Percentiles rank a stretch among this genome's conserved stretches.
phyloP scores from a whole-genome alignment of 53 echinoderm and acorn worm species.

The Apostichopus leukothele region DNA sequence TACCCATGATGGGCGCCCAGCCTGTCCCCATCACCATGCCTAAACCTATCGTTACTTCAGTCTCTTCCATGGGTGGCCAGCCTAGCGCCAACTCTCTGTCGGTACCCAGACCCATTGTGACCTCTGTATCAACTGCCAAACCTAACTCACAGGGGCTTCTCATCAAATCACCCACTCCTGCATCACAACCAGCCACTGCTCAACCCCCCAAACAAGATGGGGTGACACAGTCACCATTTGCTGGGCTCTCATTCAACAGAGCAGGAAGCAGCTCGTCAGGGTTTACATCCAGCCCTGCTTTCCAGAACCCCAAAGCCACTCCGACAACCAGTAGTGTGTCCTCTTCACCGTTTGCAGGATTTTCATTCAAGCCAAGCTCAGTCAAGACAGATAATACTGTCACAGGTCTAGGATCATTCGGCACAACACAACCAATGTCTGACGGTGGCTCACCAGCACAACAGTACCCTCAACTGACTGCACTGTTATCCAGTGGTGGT shows the following conservation, averaged over 20 bases:
- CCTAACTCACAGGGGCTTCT: conserved; percentile 19
- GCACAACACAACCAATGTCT: not conserved
- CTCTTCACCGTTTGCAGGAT: conserved; percentile 57
- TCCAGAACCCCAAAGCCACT: conserved; percentile 39
- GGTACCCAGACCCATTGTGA: conserved; percentile 38
- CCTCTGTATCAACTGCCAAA: conserved; percentile 38
- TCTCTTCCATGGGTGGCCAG: not conserved
- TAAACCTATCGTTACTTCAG: not conserved
- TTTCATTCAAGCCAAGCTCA: conserved; percentile 55
- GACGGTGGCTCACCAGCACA: not conserved
- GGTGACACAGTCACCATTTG: conserved; percentile 31
- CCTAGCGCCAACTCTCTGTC: not conserved
- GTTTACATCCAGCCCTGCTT: conserved; percentile 26
- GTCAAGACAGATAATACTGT: not conserved
- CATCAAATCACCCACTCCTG: conserved; percentile 41
- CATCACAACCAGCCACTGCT: not conserved
- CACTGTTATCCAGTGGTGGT: not conserved
- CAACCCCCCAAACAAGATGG: not conserved
- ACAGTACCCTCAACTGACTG: conserved; percentile 43
- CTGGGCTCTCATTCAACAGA: conserved; percentile 40
- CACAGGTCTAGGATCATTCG: not conserved
- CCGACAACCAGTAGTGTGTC: conserved; percentile 40
- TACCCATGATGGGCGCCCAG: not conserved
- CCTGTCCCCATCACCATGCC: not conserved
- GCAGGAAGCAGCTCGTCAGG: not conserved